These are phyloP conservation scores for Etheostoma perlongum DNA, from an alignment of 2,797 vertebrate species.

Conservation along the genomic window DNA sequence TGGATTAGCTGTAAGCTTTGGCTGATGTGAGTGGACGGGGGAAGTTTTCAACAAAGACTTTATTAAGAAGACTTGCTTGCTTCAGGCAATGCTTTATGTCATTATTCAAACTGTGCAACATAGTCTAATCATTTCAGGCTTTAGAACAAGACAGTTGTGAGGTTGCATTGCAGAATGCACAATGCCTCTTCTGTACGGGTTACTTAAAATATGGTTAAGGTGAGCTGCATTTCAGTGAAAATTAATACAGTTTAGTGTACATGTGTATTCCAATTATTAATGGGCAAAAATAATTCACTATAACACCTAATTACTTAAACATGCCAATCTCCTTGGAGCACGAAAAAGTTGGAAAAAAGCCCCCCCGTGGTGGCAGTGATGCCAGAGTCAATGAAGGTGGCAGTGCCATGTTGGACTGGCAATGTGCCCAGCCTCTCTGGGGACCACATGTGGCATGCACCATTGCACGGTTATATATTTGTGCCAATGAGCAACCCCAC, in stretches of 20 bases:
- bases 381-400: slow-evolving; percentile 74
- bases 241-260: slow-evolving; percentile 35
- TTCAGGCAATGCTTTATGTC: slow-evolving; percentile 47
- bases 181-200: slow-evolving; percentile 34
- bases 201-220: slow-evolving; percentile 59
- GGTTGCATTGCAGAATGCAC: slow-evolving; percentile 26
- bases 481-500: slow-evolving; percentile 58
- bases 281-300: slow-evolving; percentile 39
- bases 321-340: slow-evolving; percentile 39
- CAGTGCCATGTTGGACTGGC: slow-evolving; percentile 71
- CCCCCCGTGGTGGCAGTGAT: slow-evolving; percentile 58
- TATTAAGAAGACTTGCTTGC: slow-evolving; percentile 51
- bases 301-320: slow-evolving; percentile 56
- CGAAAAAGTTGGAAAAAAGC: slow-evolving; percentile 31
- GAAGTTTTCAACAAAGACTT: slow-evolving; percentile 50
- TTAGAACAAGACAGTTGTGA: slow-evolving; percentile 44
- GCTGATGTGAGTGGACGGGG: slow-evolving; percentile 28
- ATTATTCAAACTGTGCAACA: slow-evolving; percentile 54
- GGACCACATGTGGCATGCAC: slow-evolving; percentile 69
- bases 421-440: slow-evolving; percentile 52
- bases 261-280: slow-evolving; percentile 49
- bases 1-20: slow-evolving; percentile 35
- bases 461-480: slow-evolving; percentile 51
- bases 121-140: slow-evolving; percentile 47
- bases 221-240: slow-evolving; percentile 26